Base-by-base conservation (phyloP, 1,140 invertebrate genomes). In the Zophobas morio region DNA sequence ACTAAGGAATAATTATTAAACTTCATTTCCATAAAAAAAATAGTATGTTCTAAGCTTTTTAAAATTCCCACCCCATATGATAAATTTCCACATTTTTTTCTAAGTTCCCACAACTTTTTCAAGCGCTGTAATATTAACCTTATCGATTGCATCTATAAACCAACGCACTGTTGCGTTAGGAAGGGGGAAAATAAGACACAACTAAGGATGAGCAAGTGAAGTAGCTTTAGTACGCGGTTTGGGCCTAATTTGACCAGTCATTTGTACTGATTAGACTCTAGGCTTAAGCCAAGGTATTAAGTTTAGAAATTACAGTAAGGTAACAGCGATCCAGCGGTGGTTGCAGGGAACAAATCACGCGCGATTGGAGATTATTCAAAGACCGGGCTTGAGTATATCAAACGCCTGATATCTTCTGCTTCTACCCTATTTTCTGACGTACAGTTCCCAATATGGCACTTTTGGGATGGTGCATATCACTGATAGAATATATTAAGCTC, bases 361-460 rank as follows among this genome's bases (percentile, higher is more conserved):
- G 51, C 54, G 71, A 73, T 73, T 73, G 71, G 71, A 73, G 47
- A 73, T 73, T 73, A 73, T 73, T 73, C 71, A 73, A 73, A 73
- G 71, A 40, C 51, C 6, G 54, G 47, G 49, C 36, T 54, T 73
- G 51, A 72, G 39, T 72, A 53, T 72, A 72, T 54, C 70, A 72
- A 39, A 72, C 46, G 40, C 49, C 4, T 73, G 6, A 6, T 73
- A 73, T 56, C 47, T 73, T 54, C 49, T 53, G 6, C 46, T 53
- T 40, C 71, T 72, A 40, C 36, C 49, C 54, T 73, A 73, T 73
- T 73, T 54, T 73, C 47, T 73, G 49, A 73, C 39, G 37, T 73
- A 73, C 46, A 40, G 71, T 73, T 73, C 71, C 71, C 71, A 73
- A 56, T 73, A 73, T 73, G 49, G 71, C 39, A 73, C 71, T 73